These are phyloP conservation scores for Micrastur ruficollis DNA, from an alignment of 2,797 vertebrate species.

Conservation along the genomic window DNA sequence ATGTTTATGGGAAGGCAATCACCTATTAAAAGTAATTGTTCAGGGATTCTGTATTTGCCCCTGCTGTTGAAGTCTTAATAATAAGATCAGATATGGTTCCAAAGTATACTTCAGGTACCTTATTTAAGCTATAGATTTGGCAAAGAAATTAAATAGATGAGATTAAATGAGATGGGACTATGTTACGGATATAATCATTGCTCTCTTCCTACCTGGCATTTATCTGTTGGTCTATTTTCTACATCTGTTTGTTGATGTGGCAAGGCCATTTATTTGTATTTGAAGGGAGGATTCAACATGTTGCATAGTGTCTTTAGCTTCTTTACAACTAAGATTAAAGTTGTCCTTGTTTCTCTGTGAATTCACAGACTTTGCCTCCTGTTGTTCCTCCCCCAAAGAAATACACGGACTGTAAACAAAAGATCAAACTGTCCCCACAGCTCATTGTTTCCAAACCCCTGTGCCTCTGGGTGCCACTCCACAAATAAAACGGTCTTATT, in stretches of 20 bases:
- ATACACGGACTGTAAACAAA: background rate
- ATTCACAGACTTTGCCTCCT: background rate
- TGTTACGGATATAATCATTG: background rate
- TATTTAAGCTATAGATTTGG: background rate
- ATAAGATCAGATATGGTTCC: background rate
- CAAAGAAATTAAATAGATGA: background rate
- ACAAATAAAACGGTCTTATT: background rate
- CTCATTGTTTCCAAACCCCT: background rate
- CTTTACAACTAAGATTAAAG: background rate
- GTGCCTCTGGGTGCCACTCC: background rate
- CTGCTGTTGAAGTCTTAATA: background rate
- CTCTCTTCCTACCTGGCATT: background rate
- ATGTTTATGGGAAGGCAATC: background rate
- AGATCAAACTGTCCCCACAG: background rate
- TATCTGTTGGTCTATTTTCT: background rate
- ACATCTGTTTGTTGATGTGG: background rate
- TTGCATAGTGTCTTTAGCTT: background rate
- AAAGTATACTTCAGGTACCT: background rate
- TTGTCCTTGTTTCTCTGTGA: background rate
- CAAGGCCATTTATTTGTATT: background rate
- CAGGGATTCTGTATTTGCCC: background rate
- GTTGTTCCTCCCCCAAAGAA: background rate
- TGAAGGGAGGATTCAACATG: background rate
- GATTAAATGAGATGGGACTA: background rate
- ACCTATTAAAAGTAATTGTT: background rate